Percentiles rank a stretch among this genome's conserved stretches.
phyloP scores from a whole-genome alignment of 2,888 invertebrate genomes.

The Aromia moschata region DNA sequence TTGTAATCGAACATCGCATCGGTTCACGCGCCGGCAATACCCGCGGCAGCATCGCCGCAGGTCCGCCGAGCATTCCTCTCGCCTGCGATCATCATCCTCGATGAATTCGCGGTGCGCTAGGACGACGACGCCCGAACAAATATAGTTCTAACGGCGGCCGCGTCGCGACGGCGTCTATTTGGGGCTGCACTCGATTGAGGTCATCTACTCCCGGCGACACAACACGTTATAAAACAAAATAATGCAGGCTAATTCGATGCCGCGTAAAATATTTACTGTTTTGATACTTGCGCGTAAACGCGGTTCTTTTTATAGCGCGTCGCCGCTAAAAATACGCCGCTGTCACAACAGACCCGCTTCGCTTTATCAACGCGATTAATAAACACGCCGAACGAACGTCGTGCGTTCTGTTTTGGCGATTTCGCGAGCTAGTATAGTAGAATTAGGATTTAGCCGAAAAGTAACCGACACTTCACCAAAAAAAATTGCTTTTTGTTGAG shows the following conservation, averaged over 20 bases:
- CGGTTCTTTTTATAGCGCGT: constrained; percentile 38
- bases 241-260: constrained; percentile 38
- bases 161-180: constrained; percentile 51
- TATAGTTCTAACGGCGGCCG: constrained; percentile 28
- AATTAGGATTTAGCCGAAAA: no score
- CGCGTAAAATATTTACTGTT: constrained; percentile 40
- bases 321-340: constrained; percentile 18
- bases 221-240: constrained; percentile 38
- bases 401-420: no score
- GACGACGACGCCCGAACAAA: constrained; percentile 24
- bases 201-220: constrained; percentile 50
- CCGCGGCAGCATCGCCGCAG: no score
- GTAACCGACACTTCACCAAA: no score
- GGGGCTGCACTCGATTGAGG: constrained; percentile 55
- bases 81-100: constrained; percentile 3
- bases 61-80: constrained; percentile 4
- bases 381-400: no score
- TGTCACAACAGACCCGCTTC: background rate
- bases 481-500: no score
- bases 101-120: constrained; percentile 14
- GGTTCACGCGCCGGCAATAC: background rate
- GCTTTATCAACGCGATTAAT: background rate
- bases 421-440: no score
- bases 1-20: background rate
- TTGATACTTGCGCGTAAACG: constrained; percentile 37